Evolutionary conservation across 2,888 invertebrate genomes (phyloP).

Genomic region (Brachylomia viminalis): DNA sequence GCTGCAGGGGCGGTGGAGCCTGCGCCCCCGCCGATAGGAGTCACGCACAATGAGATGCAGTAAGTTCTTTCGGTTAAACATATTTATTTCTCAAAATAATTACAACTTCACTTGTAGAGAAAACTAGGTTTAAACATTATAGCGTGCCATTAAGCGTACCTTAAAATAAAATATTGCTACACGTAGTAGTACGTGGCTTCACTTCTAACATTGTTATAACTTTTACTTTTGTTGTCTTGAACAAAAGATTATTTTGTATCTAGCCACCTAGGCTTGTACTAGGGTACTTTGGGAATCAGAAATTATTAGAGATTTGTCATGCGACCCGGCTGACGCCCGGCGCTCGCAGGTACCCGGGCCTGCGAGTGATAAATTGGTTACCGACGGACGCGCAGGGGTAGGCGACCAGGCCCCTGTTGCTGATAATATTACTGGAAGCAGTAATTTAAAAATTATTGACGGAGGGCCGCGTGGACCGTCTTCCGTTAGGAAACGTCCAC

Average conservation of each 20-base stretch:
- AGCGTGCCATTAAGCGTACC: not conserved
- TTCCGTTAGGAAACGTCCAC: too few relatives aligned
- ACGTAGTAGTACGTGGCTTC: too few relatives aligned
- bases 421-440: too few relatives aligned
- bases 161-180: not conserved
- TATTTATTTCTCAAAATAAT: not conserved
- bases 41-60: constrained; percentile 35
- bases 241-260: not conserved
- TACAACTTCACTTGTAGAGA: not conserved
- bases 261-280: not conserved
- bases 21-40: accelerated
- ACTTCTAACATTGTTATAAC: not conserved
- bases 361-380: too few relatives aligned
- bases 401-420: too few relatives aligned
- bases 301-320: too few relatives aligned
- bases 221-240: not conserved
- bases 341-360: too few relatives aligned
- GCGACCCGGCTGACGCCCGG: too few relatives aligned
- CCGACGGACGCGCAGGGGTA: too few relatives aligned
- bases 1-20: too few relatives aligned
- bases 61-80: constrained; percentile 11
- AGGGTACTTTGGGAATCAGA: not conserved
- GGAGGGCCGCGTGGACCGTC: too few relatives aligned
- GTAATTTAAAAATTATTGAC: too few relatives aligned
- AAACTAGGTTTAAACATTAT: not conserved